Evolutionary conservation across 2,797 vertebrate species (phyloP), one percentile per base, ranked within the genome.

Genomic region (Ctenopoma multispine): DNA sequence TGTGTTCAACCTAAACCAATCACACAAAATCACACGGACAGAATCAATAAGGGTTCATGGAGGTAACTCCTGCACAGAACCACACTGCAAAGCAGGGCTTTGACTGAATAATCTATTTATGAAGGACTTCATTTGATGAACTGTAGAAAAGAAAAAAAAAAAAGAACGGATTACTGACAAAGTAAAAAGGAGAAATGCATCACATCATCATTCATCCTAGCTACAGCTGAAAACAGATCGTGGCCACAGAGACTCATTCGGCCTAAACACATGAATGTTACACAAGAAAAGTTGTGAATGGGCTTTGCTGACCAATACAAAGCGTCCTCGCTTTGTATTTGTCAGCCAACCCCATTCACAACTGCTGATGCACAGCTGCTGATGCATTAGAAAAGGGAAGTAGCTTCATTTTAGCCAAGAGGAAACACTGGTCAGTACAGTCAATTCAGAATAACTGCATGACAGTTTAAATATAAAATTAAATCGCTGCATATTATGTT

Each of bases 241-340:
- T 15, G 71, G 40, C 74, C 64, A 34, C 4, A 57, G 50, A 79
- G 63, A 85, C 46, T 80, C 62, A 88, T 1, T 68, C 17, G 13
- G 1, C 34, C 48, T 15, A 46, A 40, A 72, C 31, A 76, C 59
- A 72, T 41, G 70, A 3, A n/a, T 40, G 27, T 47, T 54, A 61
- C 44, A 57, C 46, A 27, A 65, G 13, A 46, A 21, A 40, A 72
- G 9, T 3, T 76, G 46, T 84, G 66, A 88, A 83, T 88, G 76
- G 79, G 40, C 50, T 80, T 63, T n/a, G 61, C 53, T 85, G 77
- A 76, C 80, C 77, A 87, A 80, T 75, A 66, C 27, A 14, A 59
- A 64, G n/a, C n/a, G n/a, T n/a, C n/a, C n/a, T n/a, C n/a, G n/a
- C n/a, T n/a, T n/a, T n/a, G n/a, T n/a, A n/a, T n/a, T n/a, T n/a